Conservation (phyloP, 1,140 invertebrate species). For the Cyclargus thomasi region DNA sequence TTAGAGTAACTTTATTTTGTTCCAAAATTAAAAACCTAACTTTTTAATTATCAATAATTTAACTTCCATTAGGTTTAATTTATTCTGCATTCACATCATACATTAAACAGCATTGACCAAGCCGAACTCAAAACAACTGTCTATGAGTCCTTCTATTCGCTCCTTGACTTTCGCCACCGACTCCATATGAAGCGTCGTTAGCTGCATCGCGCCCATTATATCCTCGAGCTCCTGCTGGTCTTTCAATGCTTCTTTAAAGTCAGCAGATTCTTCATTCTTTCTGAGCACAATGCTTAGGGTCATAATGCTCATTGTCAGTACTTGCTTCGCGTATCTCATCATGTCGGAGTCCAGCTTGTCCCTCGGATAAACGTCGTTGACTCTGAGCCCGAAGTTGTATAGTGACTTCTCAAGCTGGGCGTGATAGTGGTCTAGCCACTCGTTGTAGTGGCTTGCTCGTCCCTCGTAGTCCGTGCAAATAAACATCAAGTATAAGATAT, state of each 20-base stretch:
- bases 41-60: no score
- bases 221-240: neutral
- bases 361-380: constrained; percentile 28
- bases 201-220: neutral
- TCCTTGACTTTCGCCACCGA: neutral
- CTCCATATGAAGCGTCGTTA: neutral
- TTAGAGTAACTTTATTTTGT: no score
- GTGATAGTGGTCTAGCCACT: constrained; percentile 38
- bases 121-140: constrained; percentile 20
- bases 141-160: constrained; percentile 18
- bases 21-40: no score
- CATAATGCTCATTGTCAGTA: neutral
- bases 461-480: constrained; percentile 15
- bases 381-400: constrained; percentile 26
- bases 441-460: constrained; percentile 26
- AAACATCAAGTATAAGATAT: constrained; percentile 32
- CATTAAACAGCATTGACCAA: neutral
- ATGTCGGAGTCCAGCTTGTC: constrained; percentile 33
- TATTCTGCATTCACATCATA: no score
- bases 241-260: neutral
- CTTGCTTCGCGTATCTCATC: constrained; percentile 28
- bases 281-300: neutral
- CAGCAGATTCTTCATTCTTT: neutral
- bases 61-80: no score
- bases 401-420: constrained; percentile 29